Evolutionary conservation across 2,888 invertebrate species (phyloP), one percentile per base, ranked within the genome.

Genomic region (Andrena dorsata): DNA sequence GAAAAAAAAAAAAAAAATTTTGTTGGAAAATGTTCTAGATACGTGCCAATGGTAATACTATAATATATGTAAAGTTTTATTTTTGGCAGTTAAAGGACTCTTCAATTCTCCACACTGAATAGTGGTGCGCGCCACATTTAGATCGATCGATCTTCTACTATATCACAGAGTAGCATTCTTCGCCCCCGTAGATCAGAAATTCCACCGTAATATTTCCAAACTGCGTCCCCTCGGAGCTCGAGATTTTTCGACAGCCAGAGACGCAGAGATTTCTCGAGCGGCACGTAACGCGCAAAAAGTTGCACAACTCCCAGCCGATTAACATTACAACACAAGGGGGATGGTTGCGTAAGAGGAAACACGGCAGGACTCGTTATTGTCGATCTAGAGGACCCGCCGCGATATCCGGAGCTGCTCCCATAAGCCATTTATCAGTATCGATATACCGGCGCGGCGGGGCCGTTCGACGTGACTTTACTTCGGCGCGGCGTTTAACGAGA

Each of bases 401-500:
- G 64, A 80, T 80, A 80, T 76, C 75, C 76, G 73, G 41, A 53
- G 53, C 53, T 20, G 49, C 49, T 51, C 68, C 73, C 72, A 77
- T 77, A 78, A 78, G 61, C 75, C 85, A 86, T 87, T 85, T 85
- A 86, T 86, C 85, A 71, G 80, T 73, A 86, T 83, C 85, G 83
- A 83, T 80, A 71, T 26, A 26, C 23, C 20, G 10, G 73, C 79
- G 76, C 70, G 58, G 47, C 47, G 60, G 69, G 51, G 61, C 61
- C 83, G 63, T 35, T 53, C 84, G 70, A 85, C 83, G 88, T 86
- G 88, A 91, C 91, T 92, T 90, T 89, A 90, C 90, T 90, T 89
- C 76, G 84, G 72, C 68, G 73, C 80, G 83, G 79, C 88, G 88
- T 90, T 92, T 93, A 93, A 93, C 93, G 92, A 93, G 93, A 91